Percentiles rank a stretch among this genome's conserved stretches.
Conservation (phyloP, 2,888 invertebrate species). For the Lucinisca nassula region DNA sequence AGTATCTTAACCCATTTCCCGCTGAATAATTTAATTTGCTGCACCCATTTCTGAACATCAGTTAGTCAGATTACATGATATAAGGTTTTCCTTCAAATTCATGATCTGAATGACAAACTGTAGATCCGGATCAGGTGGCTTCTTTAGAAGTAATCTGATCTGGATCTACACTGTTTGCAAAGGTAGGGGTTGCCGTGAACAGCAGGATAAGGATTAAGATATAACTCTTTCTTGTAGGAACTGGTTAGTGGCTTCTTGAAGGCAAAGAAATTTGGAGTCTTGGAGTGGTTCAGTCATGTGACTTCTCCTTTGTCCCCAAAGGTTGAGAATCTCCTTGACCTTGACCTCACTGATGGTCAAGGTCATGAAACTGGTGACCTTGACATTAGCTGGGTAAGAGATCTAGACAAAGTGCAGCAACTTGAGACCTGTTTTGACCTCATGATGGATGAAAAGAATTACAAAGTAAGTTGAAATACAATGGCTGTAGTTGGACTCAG, state of each 20-base stretch:
- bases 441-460: conserved; percentile 37
- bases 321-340: conserved; percentile 38
- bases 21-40: no score
- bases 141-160: no score
- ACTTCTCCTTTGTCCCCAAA: background rate
- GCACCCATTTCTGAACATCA: no score
- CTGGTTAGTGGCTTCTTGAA: background rate
- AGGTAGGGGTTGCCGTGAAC: no score
- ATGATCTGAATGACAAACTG: no score
- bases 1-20: no score
- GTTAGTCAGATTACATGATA: no score
- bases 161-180: background rate
- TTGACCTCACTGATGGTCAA: conserved; percentile 13
- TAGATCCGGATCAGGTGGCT: no score
- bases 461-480: no score
- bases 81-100: no score
- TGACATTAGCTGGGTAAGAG: conserved; percentile 53
- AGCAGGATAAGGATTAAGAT: no score
- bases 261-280: conserved; percentile 14
- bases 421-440: conserved; percentile 35
- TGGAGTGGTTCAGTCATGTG: conserved; percentile 28
- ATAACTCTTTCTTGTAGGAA: background rate
- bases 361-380: conserved; percentile 15
- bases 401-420: conserved; percentile 19
- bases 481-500: no score